Evolutionary conservation across 2,888 invertebrate genomes (phyloP), one percentile per base, ranked within the genome.

Genomic region (Dexiosoma caninum): DNA sequence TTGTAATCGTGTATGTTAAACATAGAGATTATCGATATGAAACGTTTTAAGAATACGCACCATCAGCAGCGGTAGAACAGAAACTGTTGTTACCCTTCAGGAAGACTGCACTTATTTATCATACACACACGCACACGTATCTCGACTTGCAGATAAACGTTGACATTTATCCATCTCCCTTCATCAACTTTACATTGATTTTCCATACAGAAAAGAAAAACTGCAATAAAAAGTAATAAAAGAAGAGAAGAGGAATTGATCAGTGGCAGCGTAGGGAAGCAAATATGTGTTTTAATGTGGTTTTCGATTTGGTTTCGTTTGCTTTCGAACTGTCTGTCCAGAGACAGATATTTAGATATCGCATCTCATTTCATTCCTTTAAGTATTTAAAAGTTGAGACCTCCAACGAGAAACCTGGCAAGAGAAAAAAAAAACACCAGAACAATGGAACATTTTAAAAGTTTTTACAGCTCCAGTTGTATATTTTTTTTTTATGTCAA

Each of bases 1-100:
- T 77, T 81, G 77, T 81, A 81, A 77, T 77, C 81, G 37, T 42
- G 64, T 62, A 81, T 81, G 81, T 81, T 81, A 53, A 77, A 81
- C 69, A 81, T 81, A 69, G 44, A 72, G 81, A 81, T 77, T 81
- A 81, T 74, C 72, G 81, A 53, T 81, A 77, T 74, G 59, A 53
- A 44, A 77, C 64, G 49, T 74, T 67, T 23, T 72, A 9, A 35
- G 42, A 49, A 16, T 57, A 57, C 66, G 75, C 69, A 75, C 21
- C 59, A 57, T 2, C 7, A 59, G 16, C 53, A 67, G 42, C 32
- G 55, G 53, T n/a, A 37, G 40, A 27, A 40, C n/a, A 32, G 32
- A 16, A 64, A 55, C 23, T 32, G 23, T 23, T 55, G 51, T 27
- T 62, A 51, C 71, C 72, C 80, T 81, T 72, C 55, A 55, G 46